phyloP scores from a whole-genome alignment of 1,140 invertebrate species.

The Bombus soroeensis region DNA sequence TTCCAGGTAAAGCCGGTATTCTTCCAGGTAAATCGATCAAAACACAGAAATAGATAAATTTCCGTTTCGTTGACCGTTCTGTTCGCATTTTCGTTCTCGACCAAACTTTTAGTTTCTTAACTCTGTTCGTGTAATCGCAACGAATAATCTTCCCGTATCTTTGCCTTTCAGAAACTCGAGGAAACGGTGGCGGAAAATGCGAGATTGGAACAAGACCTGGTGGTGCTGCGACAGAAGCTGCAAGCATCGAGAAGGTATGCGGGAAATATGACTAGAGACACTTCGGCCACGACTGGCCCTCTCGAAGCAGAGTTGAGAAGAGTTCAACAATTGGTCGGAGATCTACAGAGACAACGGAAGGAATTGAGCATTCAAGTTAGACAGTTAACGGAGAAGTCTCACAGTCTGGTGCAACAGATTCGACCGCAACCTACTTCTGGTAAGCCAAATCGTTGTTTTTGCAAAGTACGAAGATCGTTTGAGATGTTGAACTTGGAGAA shows the following conservation, averaged over 20 bases:
- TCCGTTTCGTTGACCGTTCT: constrained; percentile 39
- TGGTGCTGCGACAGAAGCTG: constrained; percentile 92
- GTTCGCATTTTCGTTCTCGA: constrained; percentile 31
- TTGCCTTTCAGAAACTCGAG: constrained; percentile 89
- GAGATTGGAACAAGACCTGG: constrained; percentile 92
- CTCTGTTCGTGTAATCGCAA: no score
- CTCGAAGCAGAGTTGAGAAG: constrained; percentile 91
- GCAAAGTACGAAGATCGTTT: background rate
- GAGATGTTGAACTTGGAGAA: no score
- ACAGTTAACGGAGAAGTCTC: constrained; percentile 90
- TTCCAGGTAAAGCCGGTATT: constrained; percentile 76
- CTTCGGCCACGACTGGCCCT: constrained; percentile 85
- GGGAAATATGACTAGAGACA: constrained; percentile 74
- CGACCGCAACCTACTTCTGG: constrained; percentile 78
- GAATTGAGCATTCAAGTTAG: constrained; percentile 91
- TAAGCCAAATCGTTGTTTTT: constrained; percentile 2
- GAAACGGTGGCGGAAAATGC: constrained; percentile 95
- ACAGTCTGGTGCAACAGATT: constrained; percentile 83
- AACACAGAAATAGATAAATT: constrained; percentile 47
- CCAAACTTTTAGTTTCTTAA: background rate
- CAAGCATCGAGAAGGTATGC: constrained; percentile 85
- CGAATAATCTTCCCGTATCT: background rate
- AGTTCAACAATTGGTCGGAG: constrained; percentile 92
- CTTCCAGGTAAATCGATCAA: constrained; percentile 73
- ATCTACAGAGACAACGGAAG: constrained; percentile 91